Evolutionary conservation across 2,797 vertebrate species (phyloP).

Genomic region (Triplophysa bombifrons): DNA sequence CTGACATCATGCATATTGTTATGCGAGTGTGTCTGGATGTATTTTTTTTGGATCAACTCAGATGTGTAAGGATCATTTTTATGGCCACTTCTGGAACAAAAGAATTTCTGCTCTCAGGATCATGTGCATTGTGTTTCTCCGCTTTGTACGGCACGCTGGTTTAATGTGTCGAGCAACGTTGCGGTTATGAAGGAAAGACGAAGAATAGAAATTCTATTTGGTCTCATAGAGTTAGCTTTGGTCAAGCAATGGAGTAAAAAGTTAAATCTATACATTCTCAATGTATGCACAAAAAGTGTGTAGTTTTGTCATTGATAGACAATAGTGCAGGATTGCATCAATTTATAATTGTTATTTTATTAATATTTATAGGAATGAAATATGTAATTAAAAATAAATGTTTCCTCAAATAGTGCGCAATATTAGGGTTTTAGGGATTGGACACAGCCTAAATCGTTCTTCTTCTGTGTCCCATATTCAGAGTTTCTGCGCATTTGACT

Average conservation of each 20-base stretch:
- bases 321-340: background rate
- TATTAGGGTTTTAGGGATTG: no score
- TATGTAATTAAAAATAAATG: no score
- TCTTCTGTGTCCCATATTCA: no score
- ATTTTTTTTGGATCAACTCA: background rate
- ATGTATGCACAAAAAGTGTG: no score
- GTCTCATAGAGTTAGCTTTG: background rate
- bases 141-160: background rate
- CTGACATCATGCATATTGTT: constrained; percentile 40
- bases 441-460: no score
- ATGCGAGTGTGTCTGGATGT: constrained; percentile 17
- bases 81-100: background rate
- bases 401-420: no score
- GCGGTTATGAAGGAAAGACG: background rate
- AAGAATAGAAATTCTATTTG: background rate
- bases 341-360: no score
- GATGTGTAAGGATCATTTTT: constrained; percentile 18
- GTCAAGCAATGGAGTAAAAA: background rate
- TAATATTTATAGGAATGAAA: no score
- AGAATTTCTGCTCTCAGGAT: background rate
- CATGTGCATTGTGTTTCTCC: background rate
- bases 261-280: background rate
- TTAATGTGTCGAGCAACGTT: background rate
- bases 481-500: no score
- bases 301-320: background rate